Evolutionary conservation across 2,888 invertebrate species (phyloP), one percentile per base, ranked within the genome.

Genomic region (Meganola albula): DNA sequence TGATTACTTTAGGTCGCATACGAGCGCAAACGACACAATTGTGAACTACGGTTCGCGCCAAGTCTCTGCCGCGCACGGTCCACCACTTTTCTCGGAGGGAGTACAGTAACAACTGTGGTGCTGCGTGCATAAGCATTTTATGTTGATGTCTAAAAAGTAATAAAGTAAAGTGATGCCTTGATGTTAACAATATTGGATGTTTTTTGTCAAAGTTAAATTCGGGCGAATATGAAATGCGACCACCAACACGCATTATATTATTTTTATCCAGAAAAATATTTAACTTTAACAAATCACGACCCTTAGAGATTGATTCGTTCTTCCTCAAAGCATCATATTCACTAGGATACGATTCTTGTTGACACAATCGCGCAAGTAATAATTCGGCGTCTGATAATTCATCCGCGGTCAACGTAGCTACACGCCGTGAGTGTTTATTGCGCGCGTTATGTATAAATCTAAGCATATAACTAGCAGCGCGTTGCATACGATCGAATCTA

Each of bases 141-240:
- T 34, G 27, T 7, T 34, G 12, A 20, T 24, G 20, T 12, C 27
- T 16, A 11, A 34, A 28, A 4, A 28, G 10, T 9, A 34, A 16
- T 1, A 27, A 16, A 18, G 33, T 33, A 2, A 28, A 27, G 12
- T 1, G 10, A 10, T 28, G 33, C 12, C 23, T 28, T 13, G 27
- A 27, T n/a, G 18, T 10, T 12, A 34, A 28, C 33, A 28, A 27
- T n/a, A n/a, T n/a, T 4, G 33, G 27, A 24, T 34, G 27, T 13
- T 34, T 32, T 27, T 34, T 34, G 13, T 28, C 24, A 4, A 27
- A 28, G 0, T 23, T 10, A 1, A 34, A 34, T 3, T 14, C 10
- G 10, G 23, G 18, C 5, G 33, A 34, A 4, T 34, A 12, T 10
- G 7, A 2, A 12, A 33, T 1, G 12, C 27, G 27, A 1, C 33